These are phyloP conservation scores for Choloepus didactylus DNA, from an alignment of 2,797 vertebrate species.

Conservation along the genomic window DNA sequence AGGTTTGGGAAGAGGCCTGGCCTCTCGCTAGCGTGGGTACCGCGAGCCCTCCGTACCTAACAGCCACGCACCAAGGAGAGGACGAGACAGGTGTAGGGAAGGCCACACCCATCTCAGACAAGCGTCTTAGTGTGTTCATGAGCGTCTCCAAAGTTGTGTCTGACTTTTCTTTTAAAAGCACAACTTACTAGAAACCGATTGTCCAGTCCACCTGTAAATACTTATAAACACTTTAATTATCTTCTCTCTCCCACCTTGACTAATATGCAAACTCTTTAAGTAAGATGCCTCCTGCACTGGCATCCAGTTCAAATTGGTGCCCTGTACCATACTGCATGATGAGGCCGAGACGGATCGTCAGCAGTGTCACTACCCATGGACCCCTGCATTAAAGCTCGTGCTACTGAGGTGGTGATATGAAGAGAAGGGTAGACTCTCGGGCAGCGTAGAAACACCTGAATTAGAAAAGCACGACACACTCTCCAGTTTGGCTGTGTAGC, in stretches of 20 bases:
- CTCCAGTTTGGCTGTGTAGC: fast-evolving
- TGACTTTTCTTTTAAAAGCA: background rate
- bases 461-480: background rate
- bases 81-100: background rate
- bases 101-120: background rate
- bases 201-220: fast-evolving
- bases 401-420: background rate
- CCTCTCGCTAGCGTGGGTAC: too few relatives aligned
- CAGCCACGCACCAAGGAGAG: too few relatives aligned
- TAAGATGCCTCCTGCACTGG: fast-evolving
- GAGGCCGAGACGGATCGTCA: background rate
- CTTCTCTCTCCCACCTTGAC: background rate
- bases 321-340: too few relatives aligned
- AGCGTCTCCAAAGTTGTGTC: background rate
- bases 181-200: background rate
- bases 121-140: fast-evolving
- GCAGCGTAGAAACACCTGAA: background rate
- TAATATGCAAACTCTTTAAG: fast-evolving
- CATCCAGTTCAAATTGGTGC: fast-evolving
- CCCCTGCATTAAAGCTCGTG: background rate
- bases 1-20: fast-evolving
- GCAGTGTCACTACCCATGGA: fast-evolving
- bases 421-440: background rate
- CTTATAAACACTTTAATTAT: fast-evolving
- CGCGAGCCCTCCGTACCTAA: fast-evolving